A percentile compares a stretch with the other conserved stretches of the same genome.
These are phyloP conservation scores for Phortica variegata DNA, from an alignment of 1,140 invertebrate species.

Conservation along the genomic window DNA sequence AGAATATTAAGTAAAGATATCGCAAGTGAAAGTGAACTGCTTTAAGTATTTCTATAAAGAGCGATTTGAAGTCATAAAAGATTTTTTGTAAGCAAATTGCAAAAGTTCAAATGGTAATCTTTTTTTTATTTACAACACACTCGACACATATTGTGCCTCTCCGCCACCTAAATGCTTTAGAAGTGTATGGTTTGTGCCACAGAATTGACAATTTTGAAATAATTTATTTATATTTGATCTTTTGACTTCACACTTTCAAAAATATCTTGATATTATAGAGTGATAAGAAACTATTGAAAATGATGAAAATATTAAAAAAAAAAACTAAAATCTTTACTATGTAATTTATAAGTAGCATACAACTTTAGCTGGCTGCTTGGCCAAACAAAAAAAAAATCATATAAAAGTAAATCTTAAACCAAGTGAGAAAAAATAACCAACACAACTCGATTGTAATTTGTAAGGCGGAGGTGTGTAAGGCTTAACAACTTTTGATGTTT, in stretches of 20 bases:
- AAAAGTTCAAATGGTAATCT: no score
- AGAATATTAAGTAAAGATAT: slow-evolving; percentile 2
- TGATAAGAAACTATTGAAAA: no score
- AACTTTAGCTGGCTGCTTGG: slow-evolving; percentile 16
- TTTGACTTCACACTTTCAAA: no score
- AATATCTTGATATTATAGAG: no score
- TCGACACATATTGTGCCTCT: no score
- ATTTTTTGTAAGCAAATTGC: slow-evolving; percentile 7
- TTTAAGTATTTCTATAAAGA: slow-evolving; percentile 28
- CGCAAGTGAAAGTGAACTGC: slow-evolving; percentile 24
- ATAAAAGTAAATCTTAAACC: slow-evolving; percentile 33
- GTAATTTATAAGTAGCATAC: no score
- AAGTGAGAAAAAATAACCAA: slow-evolving; percentile 1
- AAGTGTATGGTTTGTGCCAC: no score
- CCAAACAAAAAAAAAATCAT: slow-evolving; percentile 16
- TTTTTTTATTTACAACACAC: no score
- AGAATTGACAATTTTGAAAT: slow-evolving; percentile 7
- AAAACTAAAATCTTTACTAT: slow-evolving; percentile 8
- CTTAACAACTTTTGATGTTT: slow-evolving; percentile 33
- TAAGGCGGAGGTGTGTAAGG: slow-evolving; percentile 35
- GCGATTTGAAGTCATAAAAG: neutral
- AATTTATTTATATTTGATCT: neutral
- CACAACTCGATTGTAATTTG: neutral
- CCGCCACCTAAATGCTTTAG: no score
- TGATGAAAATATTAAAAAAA: slow-evolving; percentile 4